Base-by-base conservation (phyloP, 2,797 vertebrate species). In the Martes flavigula region DNA sequence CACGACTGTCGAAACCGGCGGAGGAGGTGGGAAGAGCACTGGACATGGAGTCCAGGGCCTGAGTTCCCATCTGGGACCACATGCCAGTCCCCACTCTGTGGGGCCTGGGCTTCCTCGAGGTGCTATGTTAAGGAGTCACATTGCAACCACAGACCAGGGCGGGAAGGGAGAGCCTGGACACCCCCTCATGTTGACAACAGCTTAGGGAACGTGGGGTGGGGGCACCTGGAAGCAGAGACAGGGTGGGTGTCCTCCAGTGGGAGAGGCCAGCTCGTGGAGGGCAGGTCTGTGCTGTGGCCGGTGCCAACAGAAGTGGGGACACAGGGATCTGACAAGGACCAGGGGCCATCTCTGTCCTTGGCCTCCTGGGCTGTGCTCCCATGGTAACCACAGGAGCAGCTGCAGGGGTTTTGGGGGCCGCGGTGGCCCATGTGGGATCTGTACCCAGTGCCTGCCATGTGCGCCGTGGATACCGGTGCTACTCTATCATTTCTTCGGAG, bases 111-210 rank as follows among this genome's bases (percentile, higher is more conserved):
- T 32, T 32, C 60, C 7, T 5, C 0, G 0, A 2, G 32, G 72
- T 4, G 14, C 0, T 2, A 66, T 2, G 18, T 13, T 51, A 12
- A 0, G 4, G 43, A 1, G 30, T 20, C 30, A 0, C 1, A 1
- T 20, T 1, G 0, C 4, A 21, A 25, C 23, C 51, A 1, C 10
- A 25, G 18, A 5, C 38, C 0, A 1, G 62, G 43, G 2, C 0
- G 4, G 15, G 13, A 35, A 11, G 13, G 27, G 3, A 25, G 35
- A 10, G 15, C 51, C 27, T 5, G 20, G 51, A 38, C 30, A 8
- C 3, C 7, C 72, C n/a, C 15, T 11, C 15, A 0, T 0, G 11
- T 7, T 15, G 66, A 21, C 3, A 1, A 5, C 15, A 1, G 14
- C 15, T 7, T 7, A 8, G 21, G 38, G 75, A 3, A 38, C 2